These are phyloP conservation scores for Oligia strigilis DNA, from an alignment of 2,888 invertebrate species.

Conservation along the genomic window DNA sequence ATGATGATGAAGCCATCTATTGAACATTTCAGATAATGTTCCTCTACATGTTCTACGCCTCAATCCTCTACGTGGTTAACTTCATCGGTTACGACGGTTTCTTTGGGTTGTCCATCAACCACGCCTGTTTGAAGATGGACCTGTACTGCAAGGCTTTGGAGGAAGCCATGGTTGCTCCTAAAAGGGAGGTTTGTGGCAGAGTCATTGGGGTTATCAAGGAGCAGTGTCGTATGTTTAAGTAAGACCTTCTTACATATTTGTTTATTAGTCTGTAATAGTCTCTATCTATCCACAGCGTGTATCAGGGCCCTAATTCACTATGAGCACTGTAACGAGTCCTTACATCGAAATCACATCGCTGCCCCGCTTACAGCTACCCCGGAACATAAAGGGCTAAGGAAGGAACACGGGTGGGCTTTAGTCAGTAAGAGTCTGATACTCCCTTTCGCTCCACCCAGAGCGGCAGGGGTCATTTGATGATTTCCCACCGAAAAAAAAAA, in stretches of 20 bases:
- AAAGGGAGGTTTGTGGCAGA: constrained; percentile 40
- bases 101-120: constrained; percentile 77
- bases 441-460: too few relatives aligned
- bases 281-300: too few relatives aligned
- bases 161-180: constrained; percentile 68
- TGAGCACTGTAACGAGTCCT: background rate
- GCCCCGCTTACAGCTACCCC: too few relatives aligned
- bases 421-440: too few relatives aligned
- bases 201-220: constrained; percentile 74
- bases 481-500: too few relatives aligned
- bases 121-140: constrained; percentile 81
- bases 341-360: too few relatives aligned
- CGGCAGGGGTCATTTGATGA: too few relatives aligned
- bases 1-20: too few relatives aligned
- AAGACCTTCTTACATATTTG: constrained; percentile 35
- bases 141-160: constrained; percentile 74
- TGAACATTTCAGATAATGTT: constrained; percentile 61
- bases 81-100: constrained; percentile 80
- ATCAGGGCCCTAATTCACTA: too few relatives aligned
- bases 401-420: too few relatives aligned
- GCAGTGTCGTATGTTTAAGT: constrained; percentile 77
- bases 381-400: too few relatives aligned
- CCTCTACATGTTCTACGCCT: constrained; percentile 69
- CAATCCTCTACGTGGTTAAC: constrained; percentile 69
- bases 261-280: too few relatives aligned